These are phyloP conservation scores for Hormiphora californensis DNA, from an alignment of 37 sponge, comb jelly and placozoan genomes.

Conservation along the genomic window DNA sequence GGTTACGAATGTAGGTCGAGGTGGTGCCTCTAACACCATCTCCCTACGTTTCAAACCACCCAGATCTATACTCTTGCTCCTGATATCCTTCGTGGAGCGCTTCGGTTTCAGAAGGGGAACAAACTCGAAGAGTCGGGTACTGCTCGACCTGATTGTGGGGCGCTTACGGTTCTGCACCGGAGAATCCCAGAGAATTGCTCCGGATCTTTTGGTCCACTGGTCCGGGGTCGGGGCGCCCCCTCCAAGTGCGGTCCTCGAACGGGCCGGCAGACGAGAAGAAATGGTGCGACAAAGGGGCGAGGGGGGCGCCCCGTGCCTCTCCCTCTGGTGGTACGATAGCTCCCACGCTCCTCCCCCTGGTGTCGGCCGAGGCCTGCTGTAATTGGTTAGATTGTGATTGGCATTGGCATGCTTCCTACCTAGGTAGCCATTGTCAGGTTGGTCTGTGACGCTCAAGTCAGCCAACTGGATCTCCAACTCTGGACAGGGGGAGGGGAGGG, in stretches of 20 bases:
- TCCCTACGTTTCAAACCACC: too few relatives aligned
- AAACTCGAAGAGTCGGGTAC: conserved; percentile 14
- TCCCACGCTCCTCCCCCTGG: neutral
- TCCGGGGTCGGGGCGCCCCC: too few relatives aligned
- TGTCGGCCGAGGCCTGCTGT: neutral
- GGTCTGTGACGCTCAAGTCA: neutral
- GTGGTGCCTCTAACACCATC: too few relatives aligned
- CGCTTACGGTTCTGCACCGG: too few relatives aligned
- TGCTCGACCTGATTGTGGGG: too few relatives aligned
- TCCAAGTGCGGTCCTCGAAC: neutral
- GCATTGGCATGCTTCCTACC: conserved; percentile 5
- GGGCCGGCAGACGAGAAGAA: neutral
- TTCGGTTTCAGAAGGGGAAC: neutral
- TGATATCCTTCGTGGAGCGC: too few relatives aligned
- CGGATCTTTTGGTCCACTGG: too few relatives aligned
- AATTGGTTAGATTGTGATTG: neutral
- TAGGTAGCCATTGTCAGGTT: neutral
- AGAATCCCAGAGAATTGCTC: too few relatives aligned
- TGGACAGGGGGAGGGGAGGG: neutral
- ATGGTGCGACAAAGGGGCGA: neutral
- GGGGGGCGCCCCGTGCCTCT: neutral
- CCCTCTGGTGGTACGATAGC: neutral
- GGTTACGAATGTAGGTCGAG: too few relatives aligned
- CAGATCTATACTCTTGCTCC: too few relatives aligned
- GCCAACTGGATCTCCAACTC: neutral